These are phyloP conservation scores for Drosophila greeni DNA, from an alignment of 2,888 invertebrate genomes.

Conservation along the genomic window DNA sequence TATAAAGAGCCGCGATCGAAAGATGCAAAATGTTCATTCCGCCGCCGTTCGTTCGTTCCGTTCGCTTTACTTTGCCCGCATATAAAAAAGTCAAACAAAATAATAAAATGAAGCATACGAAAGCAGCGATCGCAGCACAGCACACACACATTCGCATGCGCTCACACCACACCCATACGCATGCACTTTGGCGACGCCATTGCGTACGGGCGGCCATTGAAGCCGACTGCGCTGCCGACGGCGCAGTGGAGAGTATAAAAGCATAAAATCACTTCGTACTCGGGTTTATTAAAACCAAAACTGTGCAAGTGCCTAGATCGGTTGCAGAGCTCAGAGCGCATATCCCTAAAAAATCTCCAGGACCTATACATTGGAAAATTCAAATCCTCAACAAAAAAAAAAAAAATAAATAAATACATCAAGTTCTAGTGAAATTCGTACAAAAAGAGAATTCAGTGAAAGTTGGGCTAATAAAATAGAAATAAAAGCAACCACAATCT, in stretches of 20 bases:
- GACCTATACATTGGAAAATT: conserved; percentile 19
- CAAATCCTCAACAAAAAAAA: conserved; percentile 16
- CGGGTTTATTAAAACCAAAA: conserved; percentile 79
- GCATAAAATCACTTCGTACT: conserved; percentile 78
- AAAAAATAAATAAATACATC: conserved; percentile 15
- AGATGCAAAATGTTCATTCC: conserved; percentile 74
- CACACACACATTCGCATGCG: conserved; percentile 7
- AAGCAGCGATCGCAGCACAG: conserved; percentile 54
- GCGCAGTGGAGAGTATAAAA: conserved; percentile 76
- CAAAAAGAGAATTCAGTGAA: conserved; percentile 15
- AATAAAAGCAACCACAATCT: conserved; percentile 30
- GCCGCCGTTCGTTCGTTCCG: conserved; percentile 56
- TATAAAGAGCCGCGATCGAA: conserved; percentile 69
- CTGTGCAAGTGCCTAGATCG: conserved; percentile 78
- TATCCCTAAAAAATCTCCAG: conserved; percentile 26
- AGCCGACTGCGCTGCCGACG: conserved; percentile 42
- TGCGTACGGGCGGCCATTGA: conserved; percentile 69
- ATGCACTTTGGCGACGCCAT: conserved; percentile 61
- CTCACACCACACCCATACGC: conserved; percentile 24
- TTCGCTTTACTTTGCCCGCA: conserved; percentile 59
- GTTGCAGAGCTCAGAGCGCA: conserved; percentile 18
- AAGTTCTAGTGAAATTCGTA: conserved; percentile 32
- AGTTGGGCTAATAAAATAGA: conserved; percentile 20
- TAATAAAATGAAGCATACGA: conserved; percentile 71
- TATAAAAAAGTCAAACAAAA: conserved; percentile 69